Evolutionary conservation across 2,113 vertebrate species (phyloP).

Genomic region (Pollachius pollachius): DNA sequence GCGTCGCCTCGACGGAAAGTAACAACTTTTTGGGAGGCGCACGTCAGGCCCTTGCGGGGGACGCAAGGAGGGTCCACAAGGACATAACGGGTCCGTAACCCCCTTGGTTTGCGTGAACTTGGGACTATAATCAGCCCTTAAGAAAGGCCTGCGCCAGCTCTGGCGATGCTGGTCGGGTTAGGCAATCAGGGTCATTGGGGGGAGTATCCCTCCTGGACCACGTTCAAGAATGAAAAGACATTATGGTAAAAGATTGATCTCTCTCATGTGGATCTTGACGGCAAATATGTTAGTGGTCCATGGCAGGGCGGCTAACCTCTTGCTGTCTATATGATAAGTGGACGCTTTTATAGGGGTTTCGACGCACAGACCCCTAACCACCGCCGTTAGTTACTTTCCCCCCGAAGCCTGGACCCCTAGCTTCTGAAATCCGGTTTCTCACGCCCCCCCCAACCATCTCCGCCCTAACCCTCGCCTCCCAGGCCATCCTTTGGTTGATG

Average conservation of each 20-base stretch:
- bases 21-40: no score
- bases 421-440: constrained; percentile 41
- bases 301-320: constrained; percentile 2
- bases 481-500: no score
- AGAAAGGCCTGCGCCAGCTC: not conserved
- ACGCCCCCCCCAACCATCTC: constrained; percentile 1
- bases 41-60: no score
- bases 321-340: constrained; percentile 2
- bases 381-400: constrained; percentile 8
- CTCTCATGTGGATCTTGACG: constrained; percentile 9
- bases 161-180: not conserved
- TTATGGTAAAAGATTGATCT: not conserved
- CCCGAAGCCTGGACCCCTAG: constrained; percentile 17
- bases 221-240: not conserved
- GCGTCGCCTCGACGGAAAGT: no score
- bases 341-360: constrained; percentile 10
- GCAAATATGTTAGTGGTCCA: constrained; percentile 3
- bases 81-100: no score
- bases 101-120: no score
- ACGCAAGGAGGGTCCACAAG: no score
- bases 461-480: not conserved
- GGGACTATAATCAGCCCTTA: no score
- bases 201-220: not conserved
- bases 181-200: constrained; percentile 3
- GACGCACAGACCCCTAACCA: constrained; percentile 3